A percentile compares a stretch with the other conserved stretches of the same genome.
phyloP scores from a whole-genome alignment of 2,888 invertebrate species.

The Trypoxylon attenuatum region DNA sequence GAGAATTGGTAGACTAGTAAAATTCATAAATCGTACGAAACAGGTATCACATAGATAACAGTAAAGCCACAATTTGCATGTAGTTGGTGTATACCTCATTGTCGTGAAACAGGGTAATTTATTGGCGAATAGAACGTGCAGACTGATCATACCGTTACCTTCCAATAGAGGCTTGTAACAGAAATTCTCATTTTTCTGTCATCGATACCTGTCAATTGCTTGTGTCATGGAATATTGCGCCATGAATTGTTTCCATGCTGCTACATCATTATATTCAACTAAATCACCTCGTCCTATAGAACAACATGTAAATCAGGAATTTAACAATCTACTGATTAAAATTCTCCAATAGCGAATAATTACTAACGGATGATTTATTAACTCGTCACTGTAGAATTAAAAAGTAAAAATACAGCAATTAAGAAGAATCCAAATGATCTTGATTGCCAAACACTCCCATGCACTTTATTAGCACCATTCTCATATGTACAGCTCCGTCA shows the following conservation, averaged over 20 bases:
- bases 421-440: no score
- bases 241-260: conserved; percentile 30
- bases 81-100: conserved; percentile 5
- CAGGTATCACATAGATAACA: conserved; percentile 6
- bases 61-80: conserved; percentile 8
- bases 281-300: conserved; percentile 33
- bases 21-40: conserved; percentile 1
- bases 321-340: conserved; percentile 51
- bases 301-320: conserved; percentile 53
- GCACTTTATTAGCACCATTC: no score
- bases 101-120: conserved; percentile 18
- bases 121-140: neutral
- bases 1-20: no score
- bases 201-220: conserved; percentile 16
- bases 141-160: conserved; percentile 5
- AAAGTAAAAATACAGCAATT: no score
- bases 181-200: conserved; percentile 11
- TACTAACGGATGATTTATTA: conserved; percentile 54
- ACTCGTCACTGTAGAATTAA: no score
- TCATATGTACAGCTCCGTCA: no score
- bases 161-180: neutral
- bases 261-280: conserved; percentile 33
- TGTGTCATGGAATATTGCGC: conserved; percentile 26
- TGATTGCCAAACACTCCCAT: no score
- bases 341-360: conserved; percentile 44